Percentiles rank a stretch among this genome's conserved stretches.
These are phyloP conservation scores for Diachasma alloeum DNA, from an alignment of 1,140 invertebrate species.

Conservation along the genomic window DNA sequence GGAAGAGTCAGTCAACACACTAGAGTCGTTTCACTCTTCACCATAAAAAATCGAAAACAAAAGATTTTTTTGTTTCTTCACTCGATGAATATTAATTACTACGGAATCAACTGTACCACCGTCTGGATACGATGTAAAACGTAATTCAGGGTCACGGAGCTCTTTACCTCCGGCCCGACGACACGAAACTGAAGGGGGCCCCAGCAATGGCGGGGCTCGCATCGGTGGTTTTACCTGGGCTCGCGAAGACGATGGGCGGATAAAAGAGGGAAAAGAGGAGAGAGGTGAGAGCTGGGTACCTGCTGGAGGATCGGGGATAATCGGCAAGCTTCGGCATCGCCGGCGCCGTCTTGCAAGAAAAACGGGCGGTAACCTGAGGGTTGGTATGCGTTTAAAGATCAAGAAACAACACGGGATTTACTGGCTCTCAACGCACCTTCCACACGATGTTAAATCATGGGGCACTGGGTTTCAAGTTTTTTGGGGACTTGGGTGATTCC, in stretches of 20 bases:
- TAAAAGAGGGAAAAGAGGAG: constrained; percentile 2
- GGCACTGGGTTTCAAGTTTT: too few relatives aligned
- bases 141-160: constrained; percentile 58
- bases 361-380: constrained; percentile 11
- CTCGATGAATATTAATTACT: too few relatives aligned
- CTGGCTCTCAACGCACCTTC: background rate
- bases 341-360: background rate
- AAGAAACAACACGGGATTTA: background rate
- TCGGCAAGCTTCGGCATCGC: constrained; percentile 30
- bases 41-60: background rate
- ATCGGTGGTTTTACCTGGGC: constrained; percentile 20
- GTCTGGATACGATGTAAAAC: background rate
- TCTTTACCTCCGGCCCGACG: constrained; percentile 62
- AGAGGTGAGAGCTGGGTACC: background rate
- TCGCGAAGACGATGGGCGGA: constrained; percentile 14
- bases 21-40: background rate
- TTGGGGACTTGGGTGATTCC: too few relatives aligned
- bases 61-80: background rate
- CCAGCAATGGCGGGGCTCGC: constrained; percentile 54
- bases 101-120: too few relatives aligned
- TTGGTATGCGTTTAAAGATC: constrained; percentile 24
- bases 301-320: constrained; percentile 13
- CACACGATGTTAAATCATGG: background rate
- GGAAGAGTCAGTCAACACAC: background rate
- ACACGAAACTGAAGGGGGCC: constrained; percentile 54